phyloP scores from a whole-genome alignment of 2,797 vertebrate genomes.

The Denticeps clupeoides region DNA sequence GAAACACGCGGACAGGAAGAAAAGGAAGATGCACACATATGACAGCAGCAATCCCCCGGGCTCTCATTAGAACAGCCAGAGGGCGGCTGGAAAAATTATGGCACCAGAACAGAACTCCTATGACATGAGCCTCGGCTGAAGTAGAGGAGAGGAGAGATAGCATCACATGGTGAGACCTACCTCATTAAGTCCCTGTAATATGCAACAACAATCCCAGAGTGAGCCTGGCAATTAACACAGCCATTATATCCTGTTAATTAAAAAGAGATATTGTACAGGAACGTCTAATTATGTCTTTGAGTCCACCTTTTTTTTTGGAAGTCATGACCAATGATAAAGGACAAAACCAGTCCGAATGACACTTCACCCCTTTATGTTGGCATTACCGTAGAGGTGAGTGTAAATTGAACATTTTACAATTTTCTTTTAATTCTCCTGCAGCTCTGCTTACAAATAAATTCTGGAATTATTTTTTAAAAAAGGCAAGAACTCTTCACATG shows the following conservation, averaged over 20 bases:
- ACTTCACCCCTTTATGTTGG: too few species aligned
- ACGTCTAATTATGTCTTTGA: constrained; percentile 25
- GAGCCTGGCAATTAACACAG: constrained; percentile 39
- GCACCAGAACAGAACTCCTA: constrained; percentile 18
- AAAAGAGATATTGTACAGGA: constrained; percentile 32
- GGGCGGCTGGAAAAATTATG: constrained; percentile 26
- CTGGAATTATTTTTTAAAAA: too few species aligned
- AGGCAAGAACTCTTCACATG: too few species aligned
- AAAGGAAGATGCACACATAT: neutral
- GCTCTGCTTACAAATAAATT: too few species aligned
- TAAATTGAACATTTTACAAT: too few species aligned
- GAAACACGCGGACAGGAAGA: neutral
- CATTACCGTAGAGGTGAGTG: too few species aligned
- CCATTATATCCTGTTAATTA: constrained; percentile 42
- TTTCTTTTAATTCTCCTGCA: too few species aligned
- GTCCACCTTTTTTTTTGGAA: constrained; percentile 27
- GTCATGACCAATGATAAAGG: constrained; percentile 16
- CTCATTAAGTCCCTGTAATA: constrained; percentile 46
- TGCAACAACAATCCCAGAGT: constrained; percentile 40
- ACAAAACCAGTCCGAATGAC: constrained; percentile 14
- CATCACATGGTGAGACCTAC: constrained; percentile 32
- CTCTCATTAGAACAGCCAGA: constrained; percentile 30
- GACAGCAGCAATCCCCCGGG: constrained; percentile 34
- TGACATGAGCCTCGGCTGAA: constrained; percentile 20
- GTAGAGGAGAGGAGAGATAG: constrained; percentile 15